A percentile compares a stretch with the other conserved stretches of the same genome.
Evolutionary conservation across 1,140 invertebrate genomes (phyloP).

Genomic region (Cotesia glomerata): DNA sequence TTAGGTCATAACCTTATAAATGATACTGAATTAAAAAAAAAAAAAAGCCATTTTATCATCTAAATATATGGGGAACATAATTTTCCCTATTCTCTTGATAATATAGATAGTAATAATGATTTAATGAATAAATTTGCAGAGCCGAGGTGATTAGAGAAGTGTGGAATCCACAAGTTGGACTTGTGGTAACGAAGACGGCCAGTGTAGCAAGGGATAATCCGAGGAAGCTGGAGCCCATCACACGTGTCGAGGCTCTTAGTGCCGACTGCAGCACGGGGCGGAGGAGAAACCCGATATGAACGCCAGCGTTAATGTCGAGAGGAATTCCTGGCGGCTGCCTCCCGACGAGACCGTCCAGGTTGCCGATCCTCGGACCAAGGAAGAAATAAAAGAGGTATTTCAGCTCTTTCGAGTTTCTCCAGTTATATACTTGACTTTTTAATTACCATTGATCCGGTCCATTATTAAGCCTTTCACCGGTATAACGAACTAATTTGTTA

Average conservation of each 20-base stretch:
- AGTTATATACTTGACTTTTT: no score
- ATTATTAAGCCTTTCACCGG: not conserved
- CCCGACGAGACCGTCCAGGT: slow-evolving; percentile 88
- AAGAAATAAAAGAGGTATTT: slow-evolving; percentile 65
- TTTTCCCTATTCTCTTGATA: no score
- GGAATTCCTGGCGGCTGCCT: slow-evolving; percentile 83
- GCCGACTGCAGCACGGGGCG: slow-evolving; percentile 7
- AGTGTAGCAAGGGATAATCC: not conserved
- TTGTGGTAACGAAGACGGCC: not conserved
- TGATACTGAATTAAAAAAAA: no score
- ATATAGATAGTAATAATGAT: no score
- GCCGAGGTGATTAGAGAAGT: not conserved
- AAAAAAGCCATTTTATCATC: no score
- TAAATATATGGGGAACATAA: no score
- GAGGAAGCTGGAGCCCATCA: slow-evolving; percentile 15
- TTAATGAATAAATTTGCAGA: no score
- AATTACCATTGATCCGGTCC: no score
- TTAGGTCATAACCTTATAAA: no score
- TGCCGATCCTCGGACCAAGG: slow-evolving; percentile 81
- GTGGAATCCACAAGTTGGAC: not conserved
- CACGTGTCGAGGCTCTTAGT: not conserved
- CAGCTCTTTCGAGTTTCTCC: not conserved
- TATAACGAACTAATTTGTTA: not conserved
- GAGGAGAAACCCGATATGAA: slow-evolving; percentile 69
- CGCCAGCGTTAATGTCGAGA: slow-evolving; percentile 81